These are phyloP conservation scores for Cyrtonyx montezumae DNA, from an alignment of 2,113 vertebrate genomes.

Conservation along the genomic window DNA sequence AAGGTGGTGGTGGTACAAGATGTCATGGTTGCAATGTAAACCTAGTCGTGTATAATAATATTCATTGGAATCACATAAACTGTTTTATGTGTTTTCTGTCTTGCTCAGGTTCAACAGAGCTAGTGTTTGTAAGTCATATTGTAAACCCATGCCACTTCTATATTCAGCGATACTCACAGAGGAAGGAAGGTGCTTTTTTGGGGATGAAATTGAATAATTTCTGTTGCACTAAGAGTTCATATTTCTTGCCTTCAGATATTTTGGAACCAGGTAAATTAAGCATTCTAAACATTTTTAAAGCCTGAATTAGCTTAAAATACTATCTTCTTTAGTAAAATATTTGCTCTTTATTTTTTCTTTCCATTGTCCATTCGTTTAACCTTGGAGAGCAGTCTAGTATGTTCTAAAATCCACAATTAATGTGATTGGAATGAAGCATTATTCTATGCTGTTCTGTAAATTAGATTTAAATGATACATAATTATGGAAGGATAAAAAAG, in stretches of 20 bases:
- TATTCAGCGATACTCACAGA: conserved; percentile 81
- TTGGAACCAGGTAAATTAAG: conserved; percentile 83
- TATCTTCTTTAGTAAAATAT: fast-evolving
- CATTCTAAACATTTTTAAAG: neutral
- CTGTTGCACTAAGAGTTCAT: conserved; percentile 63
- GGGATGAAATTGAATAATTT: conserved; percentile 78
- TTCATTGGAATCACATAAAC: neutral
- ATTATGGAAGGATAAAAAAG: neutral
- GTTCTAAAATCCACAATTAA: neutral
- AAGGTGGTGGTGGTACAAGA: neutral
- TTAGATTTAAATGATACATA: neutral
- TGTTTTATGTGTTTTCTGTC: neutral
- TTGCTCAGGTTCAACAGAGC: conserved; percentile 70
- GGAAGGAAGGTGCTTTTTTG: conserved; percentile 70
- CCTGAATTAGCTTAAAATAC: neutral
- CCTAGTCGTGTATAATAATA: neutral
- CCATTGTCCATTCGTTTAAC: fast-evolving
- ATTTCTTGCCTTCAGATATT: conserved; percentile 73
- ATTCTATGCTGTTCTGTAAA: neutral
- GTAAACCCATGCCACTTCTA: conserved; percentile 92
- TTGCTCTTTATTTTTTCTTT: neutral
- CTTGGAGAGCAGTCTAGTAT: neutral
- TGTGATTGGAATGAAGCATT: neutral
- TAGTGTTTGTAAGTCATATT: conserved; percentile 86
- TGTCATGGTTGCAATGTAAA: neutral